Evolutionary conservation across 2,113 vertebrate species (phyloP).

Genomic region (Erinaceus europaeus): DNA sequence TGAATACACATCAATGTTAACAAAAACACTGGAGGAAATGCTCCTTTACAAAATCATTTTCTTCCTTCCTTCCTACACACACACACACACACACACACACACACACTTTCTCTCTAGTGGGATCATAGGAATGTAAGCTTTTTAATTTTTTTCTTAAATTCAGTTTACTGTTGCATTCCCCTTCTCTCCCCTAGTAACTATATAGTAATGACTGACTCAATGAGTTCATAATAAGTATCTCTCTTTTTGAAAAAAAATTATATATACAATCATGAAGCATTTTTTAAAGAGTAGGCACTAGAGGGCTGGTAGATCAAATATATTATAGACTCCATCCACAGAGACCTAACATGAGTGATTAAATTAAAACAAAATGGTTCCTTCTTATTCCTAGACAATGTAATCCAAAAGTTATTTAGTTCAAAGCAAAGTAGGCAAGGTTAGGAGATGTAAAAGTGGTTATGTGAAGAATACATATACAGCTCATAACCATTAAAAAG

Average conservation of each 20-base stretch:
- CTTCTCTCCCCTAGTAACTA: background rate
- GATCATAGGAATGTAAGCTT: background rate
- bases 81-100: no score
- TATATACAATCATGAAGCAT: background rate
- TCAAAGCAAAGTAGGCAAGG: background rate
- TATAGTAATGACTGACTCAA: background rate
- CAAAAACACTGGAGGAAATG: slow-evolving; percentile 8
- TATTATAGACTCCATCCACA: background rate
- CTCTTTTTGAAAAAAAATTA: slow-evolving; percentile 32
- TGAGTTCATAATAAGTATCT: background rate
- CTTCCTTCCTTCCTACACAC: no score
- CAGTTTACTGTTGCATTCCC: background rate
- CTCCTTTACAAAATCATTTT: slow-evolving; percentile 31
- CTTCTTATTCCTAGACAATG: slow-evolving; percentile 6
- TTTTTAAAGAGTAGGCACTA: background rate
- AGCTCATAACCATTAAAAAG: background rate
- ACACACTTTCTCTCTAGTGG: no score
- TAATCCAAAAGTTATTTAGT: background rate
- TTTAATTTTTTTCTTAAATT: background rate
- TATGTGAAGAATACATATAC: rapidly evolving
- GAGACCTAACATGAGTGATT: background rate
- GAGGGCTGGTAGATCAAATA: background rate
- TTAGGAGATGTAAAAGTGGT: rapidly evolving
- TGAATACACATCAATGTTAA: slow-evolving; percentile 21
- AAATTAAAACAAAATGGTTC: slow-evolving; percentile 7